Evolutionary conservation across 2,888 invertebrate species (phyloP), one percentile per base, ranked within the genome.

Genomic region (Apodemia hepburni): DNA sequence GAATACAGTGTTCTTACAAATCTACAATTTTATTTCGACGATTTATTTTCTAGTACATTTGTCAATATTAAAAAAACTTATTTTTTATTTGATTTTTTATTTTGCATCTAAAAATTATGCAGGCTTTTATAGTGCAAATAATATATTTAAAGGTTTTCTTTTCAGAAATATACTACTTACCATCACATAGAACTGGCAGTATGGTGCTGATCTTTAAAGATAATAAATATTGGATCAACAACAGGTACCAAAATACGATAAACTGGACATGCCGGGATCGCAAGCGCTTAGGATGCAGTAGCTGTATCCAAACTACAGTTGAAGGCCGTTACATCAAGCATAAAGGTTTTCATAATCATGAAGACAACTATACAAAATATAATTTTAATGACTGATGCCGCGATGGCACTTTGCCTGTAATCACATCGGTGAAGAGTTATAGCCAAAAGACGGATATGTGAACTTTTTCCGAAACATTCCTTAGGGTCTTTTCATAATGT

Each of bases 191-290:
- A n/a, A 83, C 85, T 0, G 91, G 91, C 49, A 91, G 90, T 68
- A 91, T 90, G 89, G 90, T 91, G 47, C 75, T 91, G 61, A 91
- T 91, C 71, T 91, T 82, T 75, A 86, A 89, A 65, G 90, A 91
- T 70, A 91, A 91, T 76, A 91, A 91, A 70, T 91, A 85, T 66
- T 91, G 91, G 91, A 88, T 91, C 70, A 91, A 91, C 73, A 91
- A 91, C 62, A 78, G 90, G 11, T 91, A 91, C 63, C 90, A 89
- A 73, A 90, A 90, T 69, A 91, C 91, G 0, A 91, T 91, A 27
- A 91, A 91, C 64, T 91, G 91, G 91, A 91, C 91, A 0, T 91
- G 91, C 70, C 75, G 88, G 64, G 91, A 91, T 61, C 75, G 90
- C 18, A 90, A 91, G 66, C 73, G 88, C 0, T 71, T 89, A 0